These are phyloP conservation scores for Enhydra lutris DNA, from an alignment of 2,113 vertebrate genomes.

Conservation along the genomic window DNA sequence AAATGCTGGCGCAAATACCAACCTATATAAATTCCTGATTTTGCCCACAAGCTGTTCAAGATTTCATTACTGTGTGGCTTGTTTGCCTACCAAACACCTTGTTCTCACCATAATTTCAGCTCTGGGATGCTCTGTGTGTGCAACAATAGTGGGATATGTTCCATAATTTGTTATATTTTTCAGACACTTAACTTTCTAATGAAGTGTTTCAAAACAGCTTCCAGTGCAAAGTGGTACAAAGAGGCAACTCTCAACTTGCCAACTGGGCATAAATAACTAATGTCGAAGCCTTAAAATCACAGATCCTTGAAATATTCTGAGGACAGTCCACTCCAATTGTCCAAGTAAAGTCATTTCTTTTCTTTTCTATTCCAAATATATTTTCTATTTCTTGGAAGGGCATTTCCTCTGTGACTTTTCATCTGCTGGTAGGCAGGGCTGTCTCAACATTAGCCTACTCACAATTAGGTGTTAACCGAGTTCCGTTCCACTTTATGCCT, in stretches of 20 bases:
- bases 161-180: conserved; percentile 42
- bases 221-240: not conserved
- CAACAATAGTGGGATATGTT: conserved; percentile 43
- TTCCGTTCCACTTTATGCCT: not conserved
- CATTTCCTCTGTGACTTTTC: not conserved
- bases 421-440: not conserved
- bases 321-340: not conserved
- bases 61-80: conserved; percentile 8
- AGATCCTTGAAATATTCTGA: conserved; percentile 15
- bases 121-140: conserved; percentile 29
- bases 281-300: conserved; percentile 13
- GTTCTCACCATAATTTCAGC: conserved; percentile 9
- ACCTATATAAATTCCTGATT: not conserved
- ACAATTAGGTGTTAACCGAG: not conserved
- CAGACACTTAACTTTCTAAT: conserved; percentile 59
- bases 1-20: not conserved
- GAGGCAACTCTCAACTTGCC: not conserved
- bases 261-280: conserved; percentile 24
- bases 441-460: not conserved
- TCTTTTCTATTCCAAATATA: conserved; percentile 11
- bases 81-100: not conserved
- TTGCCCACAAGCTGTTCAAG: not conserved
- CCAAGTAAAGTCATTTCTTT: conserved; percentile 32
- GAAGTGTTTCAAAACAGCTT: conserved; percentile 48
- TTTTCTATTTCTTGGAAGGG: not conserved